A percentile compares a stretch with the other conserved stretches of the same genome.
Conservation (phyloP, 2,797 vertebrate species). For the Zonotrichia albicollis region DNA sequence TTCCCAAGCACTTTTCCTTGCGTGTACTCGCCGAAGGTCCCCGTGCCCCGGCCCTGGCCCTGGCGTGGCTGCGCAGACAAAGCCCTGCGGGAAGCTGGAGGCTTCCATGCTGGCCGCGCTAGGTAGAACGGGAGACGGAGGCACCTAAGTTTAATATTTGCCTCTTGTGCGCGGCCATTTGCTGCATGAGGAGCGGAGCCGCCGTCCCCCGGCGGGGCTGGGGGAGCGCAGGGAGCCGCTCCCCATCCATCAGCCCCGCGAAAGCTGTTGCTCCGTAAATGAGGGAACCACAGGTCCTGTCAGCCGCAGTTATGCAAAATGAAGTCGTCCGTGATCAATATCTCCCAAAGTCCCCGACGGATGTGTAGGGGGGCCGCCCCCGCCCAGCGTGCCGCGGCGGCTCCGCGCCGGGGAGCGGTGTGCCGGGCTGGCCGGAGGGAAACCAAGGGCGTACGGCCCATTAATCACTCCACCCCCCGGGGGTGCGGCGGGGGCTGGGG, state of each 20-base stretch:
- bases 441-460: neutral
- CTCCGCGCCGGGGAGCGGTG: neutral
- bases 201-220: neutral
- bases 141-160: conserved; percentile 26
- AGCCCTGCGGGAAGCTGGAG: conserved; percentile 30
- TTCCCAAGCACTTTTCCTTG: neutral
- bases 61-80: neutral
- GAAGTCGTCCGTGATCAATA: conserved; percentile 70
- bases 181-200: conserved; percentile 49
- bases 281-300: conserved; percentile 74
- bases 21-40: neutral
- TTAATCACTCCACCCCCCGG: neutral
- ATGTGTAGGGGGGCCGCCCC: neutral
- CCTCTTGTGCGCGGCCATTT: conserved; percentile 63
- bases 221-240: conserved; percentile 15
- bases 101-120: neutral
- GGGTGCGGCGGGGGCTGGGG: neutral
- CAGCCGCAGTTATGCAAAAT: conserved; percentile 75
- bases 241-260: conserved; percentile 71
- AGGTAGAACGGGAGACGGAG: neutral
- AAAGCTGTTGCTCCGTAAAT: conserved; percentile 73
- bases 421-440: neutral
- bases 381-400: neutral
- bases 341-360: conserved; percentile 62
- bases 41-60: neutral